These are phyloP conservation scores for Protosalanx chinensis DNA, from an alignment of 2,797 vertebrate species.

Conservation along the genomic window DNA sequence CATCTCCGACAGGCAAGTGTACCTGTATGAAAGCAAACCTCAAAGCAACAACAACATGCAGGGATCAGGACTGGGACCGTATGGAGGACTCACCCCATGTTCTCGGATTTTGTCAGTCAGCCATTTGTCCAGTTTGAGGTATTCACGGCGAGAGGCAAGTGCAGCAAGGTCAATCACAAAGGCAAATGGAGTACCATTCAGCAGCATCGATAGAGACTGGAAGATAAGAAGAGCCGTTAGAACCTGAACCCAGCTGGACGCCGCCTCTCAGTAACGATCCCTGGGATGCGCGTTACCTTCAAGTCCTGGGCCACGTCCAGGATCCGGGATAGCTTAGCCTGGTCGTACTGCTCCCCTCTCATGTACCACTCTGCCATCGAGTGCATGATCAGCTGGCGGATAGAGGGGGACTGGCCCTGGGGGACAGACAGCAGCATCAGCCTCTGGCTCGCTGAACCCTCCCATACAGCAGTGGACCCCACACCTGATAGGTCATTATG, in stretches of 20 bases:
- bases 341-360: slow-evolving; percentile 98
- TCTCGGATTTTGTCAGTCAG: slow-evolving; percentile 99
- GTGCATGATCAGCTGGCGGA: slow-evolving; percentile 99
- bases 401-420: slow-evolving; percentile 97
- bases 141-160: slow-evolving; percentile 99
- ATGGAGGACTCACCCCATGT: slow-evolving; percentile 84
- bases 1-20: too few species aligned
- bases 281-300: slow-evolving; percentile 77
- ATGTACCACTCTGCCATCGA: slow-evolving; percentile 99
- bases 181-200: slow-evolving; percentile 99
- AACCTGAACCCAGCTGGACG: neutral
- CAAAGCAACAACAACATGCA: too few species aligned
- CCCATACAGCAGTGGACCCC: neutral
- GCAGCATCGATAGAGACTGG: slow-evolving; percentile 99
- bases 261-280: neutral
- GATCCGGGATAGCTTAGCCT: slow-evolving; percentile 97
- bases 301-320: slow-evolving; percentile 99
- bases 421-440: neutral
- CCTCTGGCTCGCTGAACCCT: neutral
- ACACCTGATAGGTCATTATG: too few species aligned
- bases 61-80: neutral
- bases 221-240: slow-evolving; percentile 35
- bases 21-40: too few species aligned
- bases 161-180: slow-evolving; percentile 99
- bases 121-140: slow-evolving; percentile 99